Base-by-base conservation (phyloP, 2,888 invertebrate genomes). In the Callimorpha dominula region DNA sequence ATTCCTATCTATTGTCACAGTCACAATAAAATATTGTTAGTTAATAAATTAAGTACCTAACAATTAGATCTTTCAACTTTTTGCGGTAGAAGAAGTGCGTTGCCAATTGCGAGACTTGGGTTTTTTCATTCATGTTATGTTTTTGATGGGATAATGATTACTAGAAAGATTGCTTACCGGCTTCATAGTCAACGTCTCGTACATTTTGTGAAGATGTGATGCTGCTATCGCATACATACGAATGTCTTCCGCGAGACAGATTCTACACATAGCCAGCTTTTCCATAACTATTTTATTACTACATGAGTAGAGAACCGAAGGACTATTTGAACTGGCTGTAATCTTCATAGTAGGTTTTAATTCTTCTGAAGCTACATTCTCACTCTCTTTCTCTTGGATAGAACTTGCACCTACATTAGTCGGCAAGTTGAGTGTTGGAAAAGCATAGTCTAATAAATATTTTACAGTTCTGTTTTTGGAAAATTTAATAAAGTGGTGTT, bases 391-490 rank as follows among this genome's bases (percentile, higher is more conserved):
- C 20, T 63, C 20, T 46, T 65, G 64, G 17, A 0, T n/a, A 8
- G 43, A 46, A 15, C 64, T 20, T 7, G n/a, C 64, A 46, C 46
- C 46, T 6, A 49, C 46, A 1, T 46, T 69, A 46, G 54, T 15
- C 14, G 65, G 66, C 20, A 75, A 42, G 4, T 72, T 72, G 15
- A 75, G 66, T 50, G 72, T 72, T 57, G 72, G 75, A 43, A 72
- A 75, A 57, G 75, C 75, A 78, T 77, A 20, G 42, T 75, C 75
- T 65, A 43, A 70, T 66, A 86, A 84, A 82, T 82, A 82, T 79
- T 81, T 78, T 46, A 70, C 69, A 68, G 43, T 79, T 78, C 67
- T 46, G 31, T 77, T 78, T 80, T 77, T 85, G 71, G 78, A 80
- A 77, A 68, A 78, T 68, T 77, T 81, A 15, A 85, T 79, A 31